phyloP scores from a whole-genome alignment of 92 coral and sea anemone genomes.

The Epizoanthus ramosus region DNA sequence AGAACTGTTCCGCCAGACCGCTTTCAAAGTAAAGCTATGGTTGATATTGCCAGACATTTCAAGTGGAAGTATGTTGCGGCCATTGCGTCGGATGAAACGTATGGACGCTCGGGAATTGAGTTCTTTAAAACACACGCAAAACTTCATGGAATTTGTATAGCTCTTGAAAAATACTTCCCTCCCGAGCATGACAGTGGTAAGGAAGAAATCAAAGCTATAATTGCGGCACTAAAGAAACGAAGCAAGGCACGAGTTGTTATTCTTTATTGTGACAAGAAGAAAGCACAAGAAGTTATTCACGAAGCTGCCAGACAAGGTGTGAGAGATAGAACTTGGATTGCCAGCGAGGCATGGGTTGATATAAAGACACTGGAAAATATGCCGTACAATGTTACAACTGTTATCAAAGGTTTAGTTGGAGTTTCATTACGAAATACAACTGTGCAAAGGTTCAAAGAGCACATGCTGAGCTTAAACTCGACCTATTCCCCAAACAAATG shows the following conservation, averaged over 20 bases:
- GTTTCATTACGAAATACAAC: slow-evolving; percentile 65
- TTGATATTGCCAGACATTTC: slow-evolving; percentile 70
- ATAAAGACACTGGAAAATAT: slow-evolving; percentile 6
- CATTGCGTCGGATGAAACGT: slow-evolving; percentile 77
- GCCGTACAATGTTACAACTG: slow-evolving; percentile 39
- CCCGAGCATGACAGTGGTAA: neutral
- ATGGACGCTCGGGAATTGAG: slow-evolving; percentile 87
- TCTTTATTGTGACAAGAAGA: slow-evolving; percentile 52
- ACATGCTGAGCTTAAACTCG: slow-evolving; percentile 58
- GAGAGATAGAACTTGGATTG: slow-evolving; percentile 72
- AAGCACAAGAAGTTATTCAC: slow-evolving; percentile 39
- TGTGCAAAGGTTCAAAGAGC: slow-evolving; percentile 50
- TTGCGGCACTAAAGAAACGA: slow-evolving; percentile 52
- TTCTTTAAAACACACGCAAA: slow-evolving; percentile 64
- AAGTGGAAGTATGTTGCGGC: slow-evolving; percentile 92
- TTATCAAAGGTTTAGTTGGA: slow-evolving; percentile 77
- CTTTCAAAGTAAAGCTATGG: slow-evolving; percentile 84
- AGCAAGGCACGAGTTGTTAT: slow-evolving; percentile 61
- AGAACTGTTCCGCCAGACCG: slow-evolving; percentile 96
- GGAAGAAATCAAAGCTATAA: slow-evolving; percentile 49
- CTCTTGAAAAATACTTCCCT: slow-evolving; percentile 71
- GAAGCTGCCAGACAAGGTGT: slow-evolving; percentile 67
- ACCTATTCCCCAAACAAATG: slow-evolving; percentile 62
- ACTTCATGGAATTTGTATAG: slow-evolving; percentile 66
- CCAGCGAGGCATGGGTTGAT: slow-evolving; percentile 86